Base-by-base conservation (phyloP, 2,113 vertebrate genomes). In the Rhombomys opimus region DNA sequence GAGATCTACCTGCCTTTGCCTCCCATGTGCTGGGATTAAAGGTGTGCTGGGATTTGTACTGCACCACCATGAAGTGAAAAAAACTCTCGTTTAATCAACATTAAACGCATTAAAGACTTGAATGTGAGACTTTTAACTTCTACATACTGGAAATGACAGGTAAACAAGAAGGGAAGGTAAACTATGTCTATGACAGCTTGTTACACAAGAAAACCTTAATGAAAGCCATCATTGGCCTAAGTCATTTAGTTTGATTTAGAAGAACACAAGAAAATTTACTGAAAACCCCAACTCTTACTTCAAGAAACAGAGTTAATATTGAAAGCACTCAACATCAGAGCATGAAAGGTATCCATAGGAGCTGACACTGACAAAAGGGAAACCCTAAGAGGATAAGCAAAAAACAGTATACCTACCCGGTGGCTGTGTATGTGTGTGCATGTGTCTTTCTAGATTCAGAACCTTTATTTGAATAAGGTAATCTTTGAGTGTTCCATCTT, bases 271-370 rank as follows among this genome's bases (percentile, higher is more conserved):
- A 87, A 67, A 63, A 73, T 95, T 57, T 57, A 91, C 0, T 61
- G 8, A 70, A 76, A 89, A 46, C 6, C n/a, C 82, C 38, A 95
- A 72, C 1, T 61, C 38, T 15, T 85, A 77, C 75, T 90, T 84
- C 3, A 87, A 90, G 46, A 94, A 84, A 87, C 30, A 17, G 25
- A 63, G 20, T 32, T 61, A 94, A 70, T 61, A 77, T 4, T 73
- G 27, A 92, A 9, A 30, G 68, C 61, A 94, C 3, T 54, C 1
- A 81, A 86, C 57, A 82, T 75, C 89, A 70, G 85, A 41, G 89
- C 94, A 94, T 11, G 85, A 72, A 95, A 95, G 41, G 78, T 52
- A 41, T 63, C 7, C 7, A n/a, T 59, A 50, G 92, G n/a, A 90
- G 86, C 38, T 92, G 30, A 32, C 8, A 3, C 3, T 91, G n/a